These are phyloP conservation scores for Acanthopagrus latus DNA, from an alignment of 2,797 vertebrate genomes.

Conservation along the genomic window DNA sequence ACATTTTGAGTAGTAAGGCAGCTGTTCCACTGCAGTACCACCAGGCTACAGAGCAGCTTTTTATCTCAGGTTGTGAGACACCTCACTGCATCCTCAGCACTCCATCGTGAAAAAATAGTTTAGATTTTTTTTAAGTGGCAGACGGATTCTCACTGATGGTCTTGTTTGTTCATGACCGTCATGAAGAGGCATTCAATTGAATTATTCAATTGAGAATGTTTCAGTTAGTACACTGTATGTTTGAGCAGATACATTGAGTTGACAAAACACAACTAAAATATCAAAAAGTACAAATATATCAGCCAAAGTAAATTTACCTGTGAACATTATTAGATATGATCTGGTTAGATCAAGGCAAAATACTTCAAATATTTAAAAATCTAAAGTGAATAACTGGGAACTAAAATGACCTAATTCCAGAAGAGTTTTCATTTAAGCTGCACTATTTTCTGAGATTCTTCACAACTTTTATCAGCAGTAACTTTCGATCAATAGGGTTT, in stretches of 20 bases:
- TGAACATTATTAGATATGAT: background rate
- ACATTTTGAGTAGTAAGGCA: too few species aligned
- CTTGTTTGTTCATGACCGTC: too few species aligned
- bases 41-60: too few species aligned
- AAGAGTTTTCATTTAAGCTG: background rate
- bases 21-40: too few species aligned
- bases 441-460: background rate
- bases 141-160: too few species aligned
- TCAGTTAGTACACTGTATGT: too few species aligned
- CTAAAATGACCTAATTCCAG: background rate
- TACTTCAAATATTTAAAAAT: background rate
- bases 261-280: background rate
- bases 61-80: too few species aligned
- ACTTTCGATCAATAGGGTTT: constrained; percentile 9
- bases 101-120: too few species aligned
- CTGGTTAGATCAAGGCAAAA: background rate
- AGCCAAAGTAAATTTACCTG: background rate
- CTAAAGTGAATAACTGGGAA: background rate
- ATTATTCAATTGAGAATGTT: too few species aligned
- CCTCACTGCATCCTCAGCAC: too few species aligned
- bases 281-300: background rate
- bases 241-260: background rate
- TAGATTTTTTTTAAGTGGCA: too few species aligned
- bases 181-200: too few species aligned
- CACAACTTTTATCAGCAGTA: background rate